Evolutionary conservation across 2,113 vertebrate species (phyloP).

Genomic region (Hemichromis elongatus): DNA sequence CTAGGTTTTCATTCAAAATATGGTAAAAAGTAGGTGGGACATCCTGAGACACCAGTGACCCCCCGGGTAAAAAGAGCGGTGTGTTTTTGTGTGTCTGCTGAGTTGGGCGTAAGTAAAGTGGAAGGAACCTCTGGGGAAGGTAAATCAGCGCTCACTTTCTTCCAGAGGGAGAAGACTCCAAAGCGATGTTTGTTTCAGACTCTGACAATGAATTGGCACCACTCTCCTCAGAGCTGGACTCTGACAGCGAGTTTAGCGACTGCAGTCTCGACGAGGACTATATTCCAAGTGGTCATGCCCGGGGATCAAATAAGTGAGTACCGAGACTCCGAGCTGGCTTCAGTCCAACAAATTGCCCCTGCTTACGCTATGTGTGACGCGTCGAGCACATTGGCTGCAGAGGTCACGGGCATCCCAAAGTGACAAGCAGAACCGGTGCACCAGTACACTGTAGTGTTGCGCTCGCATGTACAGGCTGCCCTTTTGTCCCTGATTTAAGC

Average conservation of each 20-base stretch:
- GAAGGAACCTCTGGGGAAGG: not conserved
- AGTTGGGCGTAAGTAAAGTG: not conserved
- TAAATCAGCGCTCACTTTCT: not conserved
- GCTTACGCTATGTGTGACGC: not conserved
- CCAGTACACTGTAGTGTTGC: not conserved
- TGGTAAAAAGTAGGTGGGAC: not conserved
- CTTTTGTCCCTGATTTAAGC: not conserved
- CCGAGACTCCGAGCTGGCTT: not conserved
- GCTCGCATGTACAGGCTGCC: no score
- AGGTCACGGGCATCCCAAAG: not conserved
- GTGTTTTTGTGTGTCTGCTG: not conserved
- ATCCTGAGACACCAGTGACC: not conserved
- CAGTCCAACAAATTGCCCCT: not conserved
- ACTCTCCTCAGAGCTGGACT: not conserved
- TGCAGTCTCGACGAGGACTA: constrained; percentile 22
- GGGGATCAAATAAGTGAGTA: constrained; percentile 31
- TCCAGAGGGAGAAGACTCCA: not conserved
- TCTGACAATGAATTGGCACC: constrained; percentile 14
- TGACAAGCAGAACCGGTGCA: not conserved
- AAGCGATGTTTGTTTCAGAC: constrained; percentile 14
- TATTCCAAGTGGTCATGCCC: not conserved
- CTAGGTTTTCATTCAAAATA: not conserved
- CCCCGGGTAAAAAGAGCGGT: not conserved
- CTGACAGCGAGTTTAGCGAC: not conserved
- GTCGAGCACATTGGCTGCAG: not conserved